Conservation (phyloP, 1,140 invertebrate genomes). For the Pissodes strobi region DNA sequence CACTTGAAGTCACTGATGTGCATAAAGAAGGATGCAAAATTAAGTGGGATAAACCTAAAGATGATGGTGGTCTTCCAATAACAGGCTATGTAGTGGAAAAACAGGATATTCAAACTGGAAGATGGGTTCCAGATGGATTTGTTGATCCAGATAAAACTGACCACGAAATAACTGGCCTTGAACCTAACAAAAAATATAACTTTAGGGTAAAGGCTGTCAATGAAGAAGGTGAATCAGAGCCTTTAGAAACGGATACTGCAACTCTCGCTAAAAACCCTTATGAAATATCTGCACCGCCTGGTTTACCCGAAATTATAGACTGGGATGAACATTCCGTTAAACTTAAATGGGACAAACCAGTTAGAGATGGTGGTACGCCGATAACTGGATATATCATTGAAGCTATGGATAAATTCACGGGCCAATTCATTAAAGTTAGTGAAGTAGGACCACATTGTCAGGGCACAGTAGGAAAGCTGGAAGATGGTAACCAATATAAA, state of each 20-base stretch:
- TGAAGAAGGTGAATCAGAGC: slow-evolving; percentile 96
- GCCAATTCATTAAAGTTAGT: slow-evolving; percentile 83
- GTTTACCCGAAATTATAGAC: slow-evolving; percentile 87
- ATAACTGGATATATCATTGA: slow-evolving; percentile 94
- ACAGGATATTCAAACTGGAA: slow-evolving; percentile 84
- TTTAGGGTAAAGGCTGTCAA: slow-evolving; percentile 95
- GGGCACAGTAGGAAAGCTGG: slow-evolving; percentile 86
- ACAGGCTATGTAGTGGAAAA: slow-evolving; percentile 91
- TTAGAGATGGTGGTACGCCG: slow-evolving; percentile 87
- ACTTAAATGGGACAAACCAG: slow-evolving; percentile 84
- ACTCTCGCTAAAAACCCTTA: slow-evolving; percentile 99
- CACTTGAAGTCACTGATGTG: slow-evolving; percentile 88
- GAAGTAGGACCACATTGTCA: slow-evolving; percentile 75
- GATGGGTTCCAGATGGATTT: slow-evolving; percentile 85
- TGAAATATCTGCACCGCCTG: slow-evolving; percentile 90
- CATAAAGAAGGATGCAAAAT: slow-evolving; percentile 95
- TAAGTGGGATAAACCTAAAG: slow-evolving; percentile 93
- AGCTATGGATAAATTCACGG: slow-evolving; percentile 87
- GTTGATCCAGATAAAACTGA: slow-evolving; percentile 88
- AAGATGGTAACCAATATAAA: slow-evolving; percentile 95
- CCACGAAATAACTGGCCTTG: slow-evolving; percentile 83
- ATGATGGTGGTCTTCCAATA: slow-evolving; percentile 92
- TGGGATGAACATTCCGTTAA: slow-evolving; percentile 97
- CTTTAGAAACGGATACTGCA: slow-evolving; percentile 89
- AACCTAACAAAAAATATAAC: slow-evolving; percentile 91